Base-by-base conservation (phyloP, 2,888 invertebrate species). In the Elgonia sp. region DNA sequence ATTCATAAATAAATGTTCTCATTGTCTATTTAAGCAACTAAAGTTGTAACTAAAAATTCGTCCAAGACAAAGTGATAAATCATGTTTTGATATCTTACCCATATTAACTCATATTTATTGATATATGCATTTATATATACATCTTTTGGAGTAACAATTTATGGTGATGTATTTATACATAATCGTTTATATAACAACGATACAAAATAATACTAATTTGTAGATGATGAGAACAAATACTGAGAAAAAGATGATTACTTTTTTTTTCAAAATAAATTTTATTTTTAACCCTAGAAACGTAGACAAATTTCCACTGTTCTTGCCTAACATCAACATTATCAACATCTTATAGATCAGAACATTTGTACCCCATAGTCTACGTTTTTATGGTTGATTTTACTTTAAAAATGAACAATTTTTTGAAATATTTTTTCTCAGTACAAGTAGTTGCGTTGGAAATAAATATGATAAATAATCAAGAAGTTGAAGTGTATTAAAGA, bases 401-500 rank as follows among this genome's bases (percentile, higher is more conserved):
- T n/a, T n/a, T n/a, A n/a, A n/a, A n/a, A n/a, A n/a, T n/a, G n/a
- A n/a, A n/a, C n/a, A n/a, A n/a, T n/a, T n/a, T 50, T 5, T 62
- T 37, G 5, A 7, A 62, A 12, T 62, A 14, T 37, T 39, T 65
- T 67, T 67, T 67, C 67, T 67, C 67, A 46, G 46, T 67, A n/a
- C n/a, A n/a, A n/a, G 42, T 20, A 67, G 7, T 67, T 42, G 12
- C 46, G 46, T 42, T 14, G 10, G 21, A 21, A 67, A 14, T 46
- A 67, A 8, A 46, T 67, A 46, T 46, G 16, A 14, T 67, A 42
- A 46, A 46, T 67, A 67, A 18, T 67, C 21, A 21, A 67, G 46
- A 67, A 69, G 53, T 69, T 69, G 29, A n/a, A 69, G 53, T 69
- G 53, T 53, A 69, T 69, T 37, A 37, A 69, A 69, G 53, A 69